Conservation (phyloP, 2,888 invertebrate species). For the Drosophila kanekoi region DNA sequence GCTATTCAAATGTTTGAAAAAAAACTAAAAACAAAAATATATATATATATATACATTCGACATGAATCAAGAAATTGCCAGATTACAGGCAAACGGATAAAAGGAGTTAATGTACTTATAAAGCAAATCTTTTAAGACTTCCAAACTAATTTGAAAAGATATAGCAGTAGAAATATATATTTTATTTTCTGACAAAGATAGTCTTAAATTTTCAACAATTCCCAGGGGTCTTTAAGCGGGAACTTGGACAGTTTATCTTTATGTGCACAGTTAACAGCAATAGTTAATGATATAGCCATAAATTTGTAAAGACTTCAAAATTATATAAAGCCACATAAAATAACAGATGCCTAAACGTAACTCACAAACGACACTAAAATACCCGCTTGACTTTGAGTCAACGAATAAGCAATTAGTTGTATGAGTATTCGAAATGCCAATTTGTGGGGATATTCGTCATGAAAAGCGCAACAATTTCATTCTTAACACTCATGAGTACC, state of each 20-base stretch:
- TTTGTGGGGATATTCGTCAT: conserved; percentile 21
- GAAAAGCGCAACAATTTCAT: conserved; percentile 37
- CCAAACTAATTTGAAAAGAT: too few relatives aligned
- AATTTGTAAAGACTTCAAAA: not conserved
- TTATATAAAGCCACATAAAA: not conserved
- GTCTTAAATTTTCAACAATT: too few relatives aligned
- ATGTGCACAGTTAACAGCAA: not conserved
- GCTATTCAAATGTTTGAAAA: not conserved
- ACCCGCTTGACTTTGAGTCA: conserved; percentile 11
- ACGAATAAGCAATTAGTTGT: conserved; percentile 28
- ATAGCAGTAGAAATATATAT: too few relatives aligned
- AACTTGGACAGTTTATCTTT: not conserved
- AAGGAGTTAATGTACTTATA: too few relatives aligned
- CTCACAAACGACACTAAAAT: conserved; percentile 7
- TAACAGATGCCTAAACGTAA: not conserved
- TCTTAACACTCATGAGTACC: conserved; percentile 36
- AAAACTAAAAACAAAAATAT: too few relatives aligned
- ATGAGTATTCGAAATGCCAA: conserved; percentile 23
- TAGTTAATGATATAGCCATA: not conserved
- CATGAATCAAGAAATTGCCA: too few relatives aligned
- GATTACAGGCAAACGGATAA: too few relatives aligned
- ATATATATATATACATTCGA: too few relatives aligned
- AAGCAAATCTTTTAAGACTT: too few relatives aligned
- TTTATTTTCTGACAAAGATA: too few relatives aligned
- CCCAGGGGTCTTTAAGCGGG: too few relatives aligned